These are phyloP conservation scores for Troglohyphantes excavatus DNA, from an alignment of 2,888 invertebrate species.

Conservation along the genomic window DNA sequence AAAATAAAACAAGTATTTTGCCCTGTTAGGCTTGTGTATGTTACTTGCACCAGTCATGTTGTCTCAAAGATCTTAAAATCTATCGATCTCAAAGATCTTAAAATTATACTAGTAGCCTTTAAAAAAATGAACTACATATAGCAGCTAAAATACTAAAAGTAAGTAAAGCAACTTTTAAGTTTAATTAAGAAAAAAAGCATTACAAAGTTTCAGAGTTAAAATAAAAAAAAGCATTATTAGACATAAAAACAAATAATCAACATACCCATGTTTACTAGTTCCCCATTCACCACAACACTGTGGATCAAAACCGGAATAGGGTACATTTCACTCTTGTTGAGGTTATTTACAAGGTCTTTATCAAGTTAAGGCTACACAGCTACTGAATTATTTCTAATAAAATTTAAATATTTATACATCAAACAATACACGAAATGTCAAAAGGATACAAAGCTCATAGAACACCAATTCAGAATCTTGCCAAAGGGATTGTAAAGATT, in stretches of 20 bases:
- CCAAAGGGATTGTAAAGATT: constrained; percentile 63
- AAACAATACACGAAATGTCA: not conserved
- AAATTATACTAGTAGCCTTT: no score
- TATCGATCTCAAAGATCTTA: no score
- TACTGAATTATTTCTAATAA: not conserved
- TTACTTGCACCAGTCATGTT: no score
- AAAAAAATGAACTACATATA: no score
- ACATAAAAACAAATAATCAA: not conserved
- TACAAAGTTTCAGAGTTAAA: no score
- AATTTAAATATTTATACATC: not conserved
- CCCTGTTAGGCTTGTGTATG: no score
- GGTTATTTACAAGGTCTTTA: constrained; percentile 84
- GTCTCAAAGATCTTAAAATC: no score
- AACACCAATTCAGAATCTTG: constrained; percentile 60
- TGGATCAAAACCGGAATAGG: constrained; percentile 85
- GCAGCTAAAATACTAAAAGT: no score
- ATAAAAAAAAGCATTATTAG: no score
- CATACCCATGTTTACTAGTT: constrained; percentile 82
- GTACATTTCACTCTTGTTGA: constrained; percentile 84
- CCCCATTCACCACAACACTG: constrained; percentile 83
- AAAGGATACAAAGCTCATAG: constrained; percentile 79
- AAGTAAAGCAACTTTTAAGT: no score
- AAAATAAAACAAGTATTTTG: no score
- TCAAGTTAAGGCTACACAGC: constrained; percentile 83
- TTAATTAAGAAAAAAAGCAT: no score